A percentile compares a stretch with the other conserved stretches of the same genome.
phyloP scores from a whole-genome alignment of 2,797 vertebrate genomes.

The Acrossocheilus wenchowensis region DNA sequence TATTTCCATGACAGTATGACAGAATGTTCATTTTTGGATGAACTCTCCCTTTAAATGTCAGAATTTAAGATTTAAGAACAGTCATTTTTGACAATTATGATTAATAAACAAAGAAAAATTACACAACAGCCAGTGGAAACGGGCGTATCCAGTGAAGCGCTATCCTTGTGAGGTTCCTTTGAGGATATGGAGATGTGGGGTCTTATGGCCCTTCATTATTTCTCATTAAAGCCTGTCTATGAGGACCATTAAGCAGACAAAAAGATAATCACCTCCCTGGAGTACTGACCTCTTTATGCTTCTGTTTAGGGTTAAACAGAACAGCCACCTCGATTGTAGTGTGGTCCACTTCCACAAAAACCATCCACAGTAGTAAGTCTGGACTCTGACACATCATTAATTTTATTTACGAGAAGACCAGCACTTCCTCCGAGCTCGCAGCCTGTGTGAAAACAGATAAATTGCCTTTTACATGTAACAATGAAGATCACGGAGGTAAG shows the following conservation, averaged over 20 bases:
- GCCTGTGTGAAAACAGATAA: slow-evolving; percentile 24
- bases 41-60: background rate
- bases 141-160: background rate
- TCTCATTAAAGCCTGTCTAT: slow-evolving; percentile 63
- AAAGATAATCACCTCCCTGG: slow-evolving; percentile 64
- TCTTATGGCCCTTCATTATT: slow-evolving; percentile 61
- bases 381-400: slow-evolving; percentile 55
- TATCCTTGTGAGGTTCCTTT: slow-evolving; percentile 33
- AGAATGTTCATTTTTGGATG: background rate
- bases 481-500: slow-evolving; percentile 40
- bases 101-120: slow-evolving; percentile 10
- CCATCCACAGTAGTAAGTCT: slow-evolving; percentile 20
- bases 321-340: slow-evolving; percentile 69
- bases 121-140: background rate
- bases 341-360: slow-evolving; percentile 60
- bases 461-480: slow-evolving; percentile 31
- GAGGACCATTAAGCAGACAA: slow-evolving; percentile 63
- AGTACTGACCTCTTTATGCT: slow-evolving; percentile 62
- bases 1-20: background rate
- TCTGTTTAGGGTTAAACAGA: slow-evolving; percentile 73
- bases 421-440: background rate
- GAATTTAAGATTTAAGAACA: background rate
- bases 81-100: background rate
- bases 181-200: slow-evolving; percentile 31
- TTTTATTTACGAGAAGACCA: slow-evolving; percentile 49